Conservation (phyloP, 2,113 vertebrate species). For the Emberiza fucata region DNA sequence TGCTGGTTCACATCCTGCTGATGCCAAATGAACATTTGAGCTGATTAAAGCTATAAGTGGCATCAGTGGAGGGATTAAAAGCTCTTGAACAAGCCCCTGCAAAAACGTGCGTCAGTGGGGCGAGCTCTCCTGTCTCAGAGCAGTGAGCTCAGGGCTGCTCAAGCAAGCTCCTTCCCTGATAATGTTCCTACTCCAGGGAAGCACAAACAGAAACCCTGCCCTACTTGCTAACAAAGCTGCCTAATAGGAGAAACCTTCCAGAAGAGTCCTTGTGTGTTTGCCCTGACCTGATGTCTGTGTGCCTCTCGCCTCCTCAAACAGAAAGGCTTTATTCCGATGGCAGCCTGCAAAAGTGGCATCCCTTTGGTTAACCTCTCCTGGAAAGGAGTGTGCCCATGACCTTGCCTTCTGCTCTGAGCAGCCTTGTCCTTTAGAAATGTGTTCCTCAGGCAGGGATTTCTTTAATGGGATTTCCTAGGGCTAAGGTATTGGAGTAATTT, state of each 20-base stretch:
- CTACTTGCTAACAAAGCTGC: background rate
- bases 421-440: background rate
- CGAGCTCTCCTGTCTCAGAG: background rate
- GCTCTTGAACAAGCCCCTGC: background rate
- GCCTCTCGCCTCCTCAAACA: background rate
- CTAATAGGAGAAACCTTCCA: background rate
- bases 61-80: constrained; percentile 43
- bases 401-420: background rate
- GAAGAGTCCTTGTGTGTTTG: background rate
- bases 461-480: constrained; percentile 10
- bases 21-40: background rate
- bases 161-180: background rate
- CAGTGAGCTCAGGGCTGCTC: background rate
- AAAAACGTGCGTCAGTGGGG: background rate
- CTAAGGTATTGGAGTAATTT: background rate
- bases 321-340: background rate
- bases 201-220: background rate
- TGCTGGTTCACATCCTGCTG: background rate
- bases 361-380: background rate
- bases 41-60: constrained; percentile 43
- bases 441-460: background rate
- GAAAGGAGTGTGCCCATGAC: rapidly evolving
- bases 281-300: background rate
- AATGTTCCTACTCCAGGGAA: background rate
- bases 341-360: background rate